Base-by-base conservation (phyloP, 1,140 invertebrate species). In the Neomicropteryx cornuta region DNA sequence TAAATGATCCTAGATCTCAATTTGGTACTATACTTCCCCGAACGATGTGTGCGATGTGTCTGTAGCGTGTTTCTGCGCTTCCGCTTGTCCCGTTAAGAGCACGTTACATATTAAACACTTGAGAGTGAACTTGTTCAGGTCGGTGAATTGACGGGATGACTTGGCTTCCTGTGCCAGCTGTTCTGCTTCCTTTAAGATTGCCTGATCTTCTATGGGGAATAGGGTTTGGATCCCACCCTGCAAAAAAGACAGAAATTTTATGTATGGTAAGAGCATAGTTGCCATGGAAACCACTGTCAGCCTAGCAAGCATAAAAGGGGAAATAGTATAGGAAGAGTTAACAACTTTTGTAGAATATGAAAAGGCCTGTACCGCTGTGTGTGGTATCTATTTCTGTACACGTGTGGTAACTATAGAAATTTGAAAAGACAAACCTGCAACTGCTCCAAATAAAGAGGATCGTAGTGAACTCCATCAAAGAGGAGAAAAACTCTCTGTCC, bases 401-500 rank as follows among this genome's bases (percentile, higher is more conserved):
- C 13, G 23, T 27, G 23, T 13, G 23, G 8, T 8, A 8, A 27
- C 13, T 8, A 27, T 27, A 8, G 23, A 27, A 8, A 13, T 27
- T 8, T 27, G 13, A 8, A 27, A 8, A 27, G 8, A 27, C 23
- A 13, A 8, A 27, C 23, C 8, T 27, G 13, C 23, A 27, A 58
- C 38, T 65, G 74, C 66, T 96, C 90, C 55, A 93, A 70, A 53
- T 90, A 85, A 1, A 97, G 60, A 1, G 91, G 87, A 66, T 97
- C 94, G 59, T 97, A 97, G 66, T 97, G 93, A 41, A 96, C 89
- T 16, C 93, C 93, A 68, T 97, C 91, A 60, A 96, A 97, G 32
- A 97, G 73, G 2, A 97, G 68, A 55, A 96, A 87, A 8, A 93
- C 85, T 53, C 92, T 65, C 32, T 86, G 68, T 14, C 76, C 65